Conservation (phyloP, 2,113 vertebrate species). For the Festucalex cinctus region DNA sequence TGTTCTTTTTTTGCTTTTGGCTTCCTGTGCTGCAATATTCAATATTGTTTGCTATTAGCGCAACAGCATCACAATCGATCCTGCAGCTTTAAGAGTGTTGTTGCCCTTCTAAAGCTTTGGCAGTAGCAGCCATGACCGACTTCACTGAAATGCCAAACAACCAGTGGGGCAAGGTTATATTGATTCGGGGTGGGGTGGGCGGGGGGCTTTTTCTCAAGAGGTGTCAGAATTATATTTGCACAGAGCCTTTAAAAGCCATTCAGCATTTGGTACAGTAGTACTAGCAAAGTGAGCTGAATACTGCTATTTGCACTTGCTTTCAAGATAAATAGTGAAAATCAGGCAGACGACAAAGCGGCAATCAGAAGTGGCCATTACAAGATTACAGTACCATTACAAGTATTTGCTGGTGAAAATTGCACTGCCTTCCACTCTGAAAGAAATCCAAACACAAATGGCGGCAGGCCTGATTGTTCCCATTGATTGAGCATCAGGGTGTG, state of each 20-base stretch:
- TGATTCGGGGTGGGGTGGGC: slow-evolving; percentile 18
- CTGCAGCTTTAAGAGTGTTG: slow-evolving; percentile 13
- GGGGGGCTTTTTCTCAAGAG: slow-evolving; percentile 39
- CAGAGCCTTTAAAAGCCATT: slow-evolving; percentile 19
- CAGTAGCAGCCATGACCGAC: slow-evolving; percentile 29
- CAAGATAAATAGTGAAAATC: slow-evolving; percentile 45
- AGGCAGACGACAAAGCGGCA: slow-evolving; percentile 35
- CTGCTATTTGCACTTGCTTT: slow-evolving; percentile 31
- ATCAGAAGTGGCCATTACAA: slow-evolving; percentile 33
- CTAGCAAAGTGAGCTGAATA: slow-evolving; percentile 22
- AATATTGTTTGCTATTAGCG: slow-evolving; percentile 1
- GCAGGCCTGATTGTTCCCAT: slow-evolving; percentile 62
- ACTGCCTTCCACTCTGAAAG: slow-evolving; percentile 26
- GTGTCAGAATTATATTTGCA: slow-evolving; percentile 33
- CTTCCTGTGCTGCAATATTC: neutral
- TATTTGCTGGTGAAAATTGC: slow-evolving; percentile 23
- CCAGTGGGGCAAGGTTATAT: slow-evolving; percentile 33
- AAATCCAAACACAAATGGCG: slow-evolving; percentile 45
- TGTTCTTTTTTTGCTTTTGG: slow-evolving; percentile 4
- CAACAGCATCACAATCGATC: slow-evolving; percentile 20
- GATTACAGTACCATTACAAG: slow-evolving; percentile 2
- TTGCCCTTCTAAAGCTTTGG: slow-evolving; percentile 31
- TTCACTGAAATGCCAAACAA: slow-evolving; percentile 38
- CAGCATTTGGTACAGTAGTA: slow-evolving; percentile 23
- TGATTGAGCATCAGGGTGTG: slow-evolving; percentile 62